phyloP scores from a whole-genome alignment of 2,797 vertebrate genomes.

The Crocidura indochinensis region DNA sequence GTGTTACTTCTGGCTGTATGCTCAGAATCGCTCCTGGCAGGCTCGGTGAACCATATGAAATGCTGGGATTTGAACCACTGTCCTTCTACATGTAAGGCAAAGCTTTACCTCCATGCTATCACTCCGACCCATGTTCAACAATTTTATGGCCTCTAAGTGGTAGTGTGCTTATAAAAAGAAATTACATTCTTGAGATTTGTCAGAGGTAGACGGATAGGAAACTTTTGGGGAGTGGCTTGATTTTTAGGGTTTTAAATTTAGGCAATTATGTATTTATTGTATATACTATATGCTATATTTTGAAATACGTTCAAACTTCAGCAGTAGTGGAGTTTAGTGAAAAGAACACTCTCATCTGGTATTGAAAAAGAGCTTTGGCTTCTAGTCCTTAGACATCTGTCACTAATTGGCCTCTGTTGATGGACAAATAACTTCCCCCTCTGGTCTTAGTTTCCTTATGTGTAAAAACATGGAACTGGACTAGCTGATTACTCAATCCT shows the following conservation, averaged over 20 bases:
- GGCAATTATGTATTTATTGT: not conserved
- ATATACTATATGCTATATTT: not conserved
- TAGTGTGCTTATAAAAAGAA: conserved; percentile 10
- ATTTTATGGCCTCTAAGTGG: conserved; percentile 17
- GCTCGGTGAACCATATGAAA: no score
- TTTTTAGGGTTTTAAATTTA: not conserved
- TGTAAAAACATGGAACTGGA: not conserved
- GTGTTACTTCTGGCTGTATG: no score
- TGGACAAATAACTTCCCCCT: not conserved
- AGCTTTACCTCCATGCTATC: no score
- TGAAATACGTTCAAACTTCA: not conserved
- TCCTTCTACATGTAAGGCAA: no score
- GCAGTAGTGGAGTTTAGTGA: not conserved
- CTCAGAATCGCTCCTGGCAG: no score
- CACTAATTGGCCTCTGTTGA: conserved; percentile 6
- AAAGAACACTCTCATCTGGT: not conserved
- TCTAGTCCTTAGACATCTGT: not conserved
- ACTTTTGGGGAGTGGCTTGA: not conserved
- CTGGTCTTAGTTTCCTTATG: not conserved
- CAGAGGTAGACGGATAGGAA: not conserved
- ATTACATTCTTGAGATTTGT: not conserved
- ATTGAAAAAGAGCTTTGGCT: not conserved
- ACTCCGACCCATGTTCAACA: no score
- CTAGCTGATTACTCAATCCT: not conserved
- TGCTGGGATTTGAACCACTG: no score